A percentile compares a stretch with the other conserved stretches of the same genome.
phyloP scores from a whole-genome alignment of 2,888 invertebrate species.

The Agrotis puta region DNA sequence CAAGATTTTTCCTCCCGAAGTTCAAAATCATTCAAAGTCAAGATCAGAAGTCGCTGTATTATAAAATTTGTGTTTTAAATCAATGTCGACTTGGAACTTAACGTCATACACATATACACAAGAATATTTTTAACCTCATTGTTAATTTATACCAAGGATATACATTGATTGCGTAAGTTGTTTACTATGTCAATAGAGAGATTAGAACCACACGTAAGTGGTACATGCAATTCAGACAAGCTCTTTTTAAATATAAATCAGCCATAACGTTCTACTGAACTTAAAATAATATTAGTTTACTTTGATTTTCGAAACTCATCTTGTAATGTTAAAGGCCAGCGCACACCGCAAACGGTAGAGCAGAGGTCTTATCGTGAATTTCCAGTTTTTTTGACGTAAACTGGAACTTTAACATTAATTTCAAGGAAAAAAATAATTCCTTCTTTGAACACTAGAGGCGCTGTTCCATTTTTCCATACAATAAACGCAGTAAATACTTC shows the following conservation, averaged over 20 bases:
- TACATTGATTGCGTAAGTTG: conserved; percentile 68
- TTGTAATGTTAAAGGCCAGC: background rate
- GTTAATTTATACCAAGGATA: conserved; percentile 61
- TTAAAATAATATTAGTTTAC: conserved; percentile 33
- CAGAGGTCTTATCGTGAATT: too few species aligned
- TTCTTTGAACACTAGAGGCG: too few species aligned
- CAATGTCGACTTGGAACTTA: conserved; percentile 24
- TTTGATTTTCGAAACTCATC: conserved; percentile 10
- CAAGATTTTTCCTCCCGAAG: too few species aligned
- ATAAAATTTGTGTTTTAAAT: conserved; percentile 27
- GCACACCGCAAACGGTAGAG: too few species aligned
- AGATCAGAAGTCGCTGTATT: conserved; percentile 1
- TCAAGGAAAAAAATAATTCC: too few species aligned
- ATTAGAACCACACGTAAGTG: conserved; percentile 61
- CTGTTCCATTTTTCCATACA: too few species aligned
- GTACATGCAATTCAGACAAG: conserved; percentile 45
- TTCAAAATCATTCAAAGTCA: background rate
- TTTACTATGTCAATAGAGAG: conserved; percentile 74
- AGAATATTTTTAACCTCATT: conserved; percentile 41
- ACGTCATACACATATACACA: conserved; percentile 19
- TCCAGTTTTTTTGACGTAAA: too few species aligned
- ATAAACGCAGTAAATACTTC: too few species aligned
- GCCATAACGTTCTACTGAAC: conserved; percentile 6
- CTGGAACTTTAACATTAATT: too few species aligned
- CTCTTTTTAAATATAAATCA: conserved; percentile 62